These are phyloP conservation scores for Coptotermes formosanus DNA, from an alignment of 1,140 invertebrate species.

Conservation along the genomic window DNA sequence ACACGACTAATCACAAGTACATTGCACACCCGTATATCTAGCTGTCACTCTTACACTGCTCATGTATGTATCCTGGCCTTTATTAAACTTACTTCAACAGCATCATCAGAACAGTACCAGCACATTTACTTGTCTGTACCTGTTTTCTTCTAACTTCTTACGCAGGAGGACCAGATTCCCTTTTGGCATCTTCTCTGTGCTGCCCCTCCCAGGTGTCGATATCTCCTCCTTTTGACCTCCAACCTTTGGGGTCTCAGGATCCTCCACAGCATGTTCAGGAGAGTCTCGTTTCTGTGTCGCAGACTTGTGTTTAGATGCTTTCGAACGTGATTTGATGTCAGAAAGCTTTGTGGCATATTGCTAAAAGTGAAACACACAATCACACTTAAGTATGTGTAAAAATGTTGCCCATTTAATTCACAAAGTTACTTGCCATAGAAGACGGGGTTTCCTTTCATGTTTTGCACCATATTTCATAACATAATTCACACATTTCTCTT, in stretches of 20 bases:
- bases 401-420: background rate
- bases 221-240: background rate
- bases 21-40: too few relatives aligned
- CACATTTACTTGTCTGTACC: background rate
- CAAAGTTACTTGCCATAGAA: background rate
- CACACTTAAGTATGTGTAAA: background rate
- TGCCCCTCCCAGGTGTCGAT: background rate
- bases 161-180: constrained; percentile 26
- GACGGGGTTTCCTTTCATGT: too few relatives aligned
- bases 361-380: background rate
- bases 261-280: background rate
- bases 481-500: too few relatives aligned
- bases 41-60: too few relatives aligned
- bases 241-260: background rate
- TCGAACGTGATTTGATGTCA: constrained; percentile 25
- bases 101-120: too few relatives aligned
- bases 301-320: background rate
- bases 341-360: constrained; percentile 22
- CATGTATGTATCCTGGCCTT: too few relatives aligned
- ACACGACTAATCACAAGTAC: too few relatives aligned
- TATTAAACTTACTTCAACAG: too few relatives aligned
- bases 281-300: background rate
- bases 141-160: constrained; percentile 32
- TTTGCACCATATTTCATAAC: too few relatives aligned
- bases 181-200: constrained; percentile 21